phyloP scores from a whole-genome alignment of 1,140 invertebrate species.

The Thalassaphorura encarpata region DNA sequence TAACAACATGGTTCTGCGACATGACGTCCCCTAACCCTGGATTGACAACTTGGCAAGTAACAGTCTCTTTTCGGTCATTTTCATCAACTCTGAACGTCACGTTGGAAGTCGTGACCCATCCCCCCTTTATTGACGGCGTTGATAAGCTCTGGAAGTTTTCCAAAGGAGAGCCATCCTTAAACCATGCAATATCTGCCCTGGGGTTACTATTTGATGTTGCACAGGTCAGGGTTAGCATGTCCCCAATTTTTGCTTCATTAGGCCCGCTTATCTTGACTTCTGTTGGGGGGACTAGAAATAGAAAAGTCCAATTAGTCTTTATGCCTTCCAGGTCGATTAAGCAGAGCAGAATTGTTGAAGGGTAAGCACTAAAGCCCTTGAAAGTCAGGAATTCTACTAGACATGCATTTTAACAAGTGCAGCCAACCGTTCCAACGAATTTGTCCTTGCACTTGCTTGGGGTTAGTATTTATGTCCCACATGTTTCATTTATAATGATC shows the following conservation, averaged over 20 bases:
- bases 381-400: too few relatives aligned
- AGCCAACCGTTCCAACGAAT: too few relatives aligned
- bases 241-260: constrained; percentile 71
- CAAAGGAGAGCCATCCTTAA: constrained; percentile 53
- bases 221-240: constrained; percentile 74
- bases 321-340: too few relatives aligned
- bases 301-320: too few relatives aligned
- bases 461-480: too few relatives aligned
- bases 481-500: too few relatives aligned
- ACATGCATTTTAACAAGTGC: too few relatives aligned
- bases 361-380: too few relatives aligned
- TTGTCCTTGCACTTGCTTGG: too few relatives aligned
- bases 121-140: constrained; percentile 45
- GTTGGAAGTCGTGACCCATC: constrained; percentile 84
- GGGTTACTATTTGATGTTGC: constrained; percentile 83
- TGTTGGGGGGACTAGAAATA: constrained; percentile 79
- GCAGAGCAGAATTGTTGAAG: too few relatives aligned
- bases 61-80: constrained; percentile 62
- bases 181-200: constrained; percentile 82
- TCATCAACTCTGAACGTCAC: constrained; percentile 71
- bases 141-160: constrained; percentile 27
- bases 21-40: constrained; percentile 74
- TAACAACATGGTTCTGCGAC: constrained; percentile 76
- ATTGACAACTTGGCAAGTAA: constrained; percentile 79
- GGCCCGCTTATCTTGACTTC: constrained; percentile 77